phyloP scores from a whole-genome alignment of 37 sponge, comb jelly and placozoan genomes.

The Petrosia ficiformis region DNA sequence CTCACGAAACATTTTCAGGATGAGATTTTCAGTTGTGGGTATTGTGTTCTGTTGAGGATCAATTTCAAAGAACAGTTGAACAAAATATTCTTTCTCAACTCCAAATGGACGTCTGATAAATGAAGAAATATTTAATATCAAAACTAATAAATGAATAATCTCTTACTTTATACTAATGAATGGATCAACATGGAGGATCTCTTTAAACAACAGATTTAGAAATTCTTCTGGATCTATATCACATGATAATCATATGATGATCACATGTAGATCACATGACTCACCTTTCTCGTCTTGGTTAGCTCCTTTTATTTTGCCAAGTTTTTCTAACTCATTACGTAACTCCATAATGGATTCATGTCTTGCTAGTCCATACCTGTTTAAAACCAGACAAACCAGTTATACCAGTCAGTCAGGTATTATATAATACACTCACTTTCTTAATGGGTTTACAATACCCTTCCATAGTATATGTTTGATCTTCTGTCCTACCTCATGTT shows the following conservation, averaged over 20 bases:
- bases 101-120: conserved; percentile 69
- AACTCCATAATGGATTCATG: conserved; percentile 78
- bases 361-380: conserved; percentile 60
- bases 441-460: conserved; percentile 82
- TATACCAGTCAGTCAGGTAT: background rate
- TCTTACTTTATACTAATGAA: conserved; percentile 2
- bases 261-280: background rate
- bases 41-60: conserved; percentile 18
- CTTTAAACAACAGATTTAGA: conserved; percentile 83
- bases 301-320: conserved; percentile 74
- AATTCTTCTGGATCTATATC: conserved; percentile 97
- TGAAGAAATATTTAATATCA: background rate
- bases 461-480: conserved; percentile 47
- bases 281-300: conserved; percentile 76
- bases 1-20: conserved; percentile 48
- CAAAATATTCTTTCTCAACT: conserved; percentile 64
- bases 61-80: conserved; percentile 75
- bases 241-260: background rate
- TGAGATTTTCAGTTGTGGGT: conserved; percentile 33
- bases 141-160: background rate
- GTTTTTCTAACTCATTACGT: conserved; percentile 43
- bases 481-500: background rate
- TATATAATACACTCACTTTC: conserved; percentile 47
- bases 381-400: background rate
- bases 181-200: conserved; percentile 18